These are phyloP conservation scores for Sebastes cheni DNA, from an alignment of 2,797 vertebrate species.

Conservation along the genomic window DNA sequence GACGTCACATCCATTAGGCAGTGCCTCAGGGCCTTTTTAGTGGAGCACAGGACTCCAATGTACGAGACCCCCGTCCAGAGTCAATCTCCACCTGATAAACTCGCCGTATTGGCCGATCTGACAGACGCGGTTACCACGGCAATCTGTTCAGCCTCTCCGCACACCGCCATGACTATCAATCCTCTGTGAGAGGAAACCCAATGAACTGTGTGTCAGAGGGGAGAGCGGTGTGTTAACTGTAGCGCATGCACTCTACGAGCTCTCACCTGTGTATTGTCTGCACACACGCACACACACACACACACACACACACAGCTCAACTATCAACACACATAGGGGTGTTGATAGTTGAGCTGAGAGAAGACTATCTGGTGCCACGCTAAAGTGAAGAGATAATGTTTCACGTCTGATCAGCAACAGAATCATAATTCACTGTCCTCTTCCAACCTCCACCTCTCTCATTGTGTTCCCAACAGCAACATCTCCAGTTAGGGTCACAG, in stretches of 20 bases:
- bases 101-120: slow-evolving; percentile 51
- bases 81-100: slow-evolving; percentile 75
- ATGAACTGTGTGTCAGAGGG: slow-evolving; percentile 30
- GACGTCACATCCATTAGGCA: slow-evolving; percentile 77
- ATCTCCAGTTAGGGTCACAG: neutral
- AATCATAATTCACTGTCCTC: slow-evolving; percentile 49
- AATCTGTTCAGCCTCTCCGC: slow-evolving; percentile 56
- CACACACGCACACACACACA: neutral
- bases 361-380: slow-evolving; percentile 50
- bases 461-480: slow-evolving; percentile 10
- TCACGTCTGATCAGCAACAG: slow-evolving; percentile 61
- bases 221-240: slow-evolving; percentile 18
- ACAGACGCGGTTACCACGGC: slow-evolving; percentile 61
- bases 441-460: slow-evolving; percentile 10
- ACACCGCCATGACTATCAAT: slow-evolving; percentile 43
- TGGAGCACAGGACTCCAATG: slow-evolving; percentile 44
- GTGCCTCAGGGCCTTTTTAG: slow-evolving; percentile 74
- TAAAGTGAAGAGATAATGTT: slow-evolving; percentile 67
- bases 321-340: slow-evolving; percentile 30
- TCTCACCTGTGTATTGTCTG: slow-evolving; percentile 33
- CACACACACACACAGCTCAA: slow-evolving; percentile 14
- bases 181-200: slow-evolving; percentile 30
- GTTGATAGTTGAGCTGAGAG: slow-evolving; percentile 51
- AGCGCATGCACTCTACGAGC: neutral
- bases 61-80: slow-evolving; percentile 53